Evolutionary conservation across 2,888 invertebrate genomes (phyloP), one percentile per base, ranked within the genome.

Genomic region (Limnephilus rhombicus): DNA sequence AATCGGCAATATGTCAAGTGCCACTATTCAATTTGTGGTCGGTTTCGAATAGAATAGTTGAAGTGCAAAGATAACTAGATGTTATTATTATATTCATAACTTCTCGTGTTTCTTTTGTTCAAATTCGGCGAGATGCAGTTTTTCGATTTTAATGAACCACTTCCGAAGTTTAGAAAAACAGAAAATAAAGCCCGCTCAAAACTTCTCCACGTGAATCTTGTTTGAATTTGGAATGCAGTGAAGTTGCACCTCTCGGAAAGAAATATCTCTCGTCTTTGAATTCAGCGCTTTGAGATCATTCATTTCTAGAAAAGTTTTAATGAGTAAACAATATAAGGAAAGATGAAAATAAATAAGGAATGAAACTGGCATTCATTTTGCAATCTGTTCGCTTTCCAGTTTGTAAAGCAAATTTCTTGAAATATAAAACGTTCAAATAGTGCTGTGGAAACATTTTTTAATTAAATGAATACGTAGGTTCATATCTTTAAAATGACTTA

Each of bases 231-330:
- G 85, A 85, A 41, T 85, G n/a, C 45, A n/a, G 24, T 85, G 41
- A 41, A 85, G 85, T 85, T 85, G 85, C 85, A 85, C 37, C 41
- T 85, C 85, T 29, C 4, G 37, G 41, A 37, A 83, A 45, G 85
- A 85, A 85, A 85, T 85, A 85, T 85, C 41, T 85, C 41, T 85
- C 41, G 18, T 85, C 37, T 85, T 85, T 85, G 85, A 45, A 41
- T 85, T 41, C 85, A n/a, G 85, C 41, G 41, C 85, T 85, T 41
- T 85, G 85, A 85, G 41, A 85, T 41, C 24, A 85, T 41, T 41
- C 31, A 83, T 85, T 41, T 41, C 85, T 37, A 68, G 24, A 24
- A 82, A 82, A 82, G 82, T 82, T 82, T 82, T 82, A 82, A 82
- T 34, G 53, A 68, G 53, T 68, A 68, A 68, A 68, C 53, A 68